phyloP scores from a whole-genome alignment of 2,888 invertebrate species.

The Apoda limacodes region DNA sequence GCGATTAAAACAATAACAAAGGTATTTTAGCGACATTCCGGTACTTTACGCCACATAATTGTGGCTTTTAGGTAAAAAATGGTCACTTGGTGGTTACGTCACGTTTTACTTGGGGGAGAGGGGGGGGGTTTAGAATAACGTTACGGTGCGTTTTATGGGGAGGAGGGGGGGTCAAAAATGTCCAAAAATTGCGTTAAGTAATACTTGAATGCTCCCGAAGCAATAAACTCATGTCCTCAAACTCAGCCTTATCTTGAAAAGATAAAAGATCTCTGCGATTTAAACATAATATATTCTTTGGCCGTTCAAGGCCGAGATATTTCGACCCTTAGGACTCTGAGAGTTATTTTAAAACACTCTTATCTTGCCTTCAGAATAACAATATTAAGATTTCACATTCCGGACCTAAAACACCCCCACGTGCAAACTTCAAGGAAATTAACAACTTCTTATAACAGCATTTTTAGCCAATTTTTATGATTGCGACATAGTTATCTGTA shows the following conservation, averaged over 20 bases:
- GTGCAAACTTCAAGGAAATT: constrained; percentile 19
- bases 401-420: constrained; percentile 19
- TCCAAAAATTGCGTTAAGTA: no score
- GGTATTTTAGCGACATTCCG: no score
- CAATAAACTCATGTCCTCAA: constrained; percentile 21
- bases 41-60: no score
- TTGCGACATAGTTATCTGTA: constrained; percentile 23
- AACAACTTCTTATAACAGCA: constrained; percentile 23
- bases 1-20: no score
- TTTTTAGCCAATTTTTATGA: constrained; percentile 24
- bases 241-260: constrained; percentile 19
- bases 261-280: constrained; percentile 21
- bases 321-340: constrained; percentile 24
- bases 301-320: constrained; percentile 19
- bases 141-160: no score
- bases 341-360: constrained; percentile 26
- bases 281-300: constrained; percentile 21
- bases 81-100: no score
- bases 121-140: no score
- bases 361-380: constrained; percentile 23
- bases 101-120: no score
- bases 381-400: constrained; percentile 19
- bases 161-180: no score
- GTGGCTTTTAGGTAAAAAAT: no score
- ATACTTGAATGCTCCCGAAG: no score